These are phyloP conservation scores for Neopelma chrysocephalum DNA, from an alignment of 2,797 vertebrate species.

Conservation along the genomic window DNA sequence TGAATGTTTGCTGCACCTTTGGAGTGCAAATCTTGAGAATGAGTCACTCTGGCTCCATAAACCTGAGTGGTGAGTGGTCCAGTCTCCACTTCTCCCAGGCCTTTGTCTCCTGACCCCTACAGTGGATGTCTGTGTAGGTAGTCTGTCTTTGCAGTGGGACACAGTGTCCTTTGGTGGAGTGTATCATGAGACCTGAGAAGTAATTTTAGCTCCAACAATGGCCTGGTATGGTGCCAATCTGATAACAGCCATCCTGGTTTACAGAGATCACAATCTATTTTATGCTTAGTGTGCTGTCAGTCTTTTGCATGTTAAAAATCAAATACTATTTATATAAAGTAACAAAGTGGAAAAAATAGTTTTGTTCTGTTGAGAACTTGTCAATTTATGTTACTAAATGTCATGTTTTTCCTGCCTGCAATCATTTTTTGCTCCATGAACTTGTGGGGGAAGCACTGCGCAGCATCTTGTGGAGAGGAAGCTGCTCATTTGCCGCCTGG, in stretches of 20 bases:
- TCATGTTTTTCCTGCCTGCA: neutral
- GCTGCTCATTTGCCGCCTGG: neutral
- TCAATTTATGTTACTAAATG: constrained; percentile 34
- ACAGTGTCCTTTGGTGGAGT: neutral
- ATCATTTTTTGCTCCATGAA: neutral
- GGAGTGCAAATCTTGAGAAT: neutral
- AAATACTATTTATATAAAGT: constrained; percentile 6
- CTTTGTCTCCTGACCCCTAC: neutral
- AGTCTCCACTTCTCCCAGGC: neutral
- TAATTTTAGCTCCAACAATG: constrained; percentile 60
- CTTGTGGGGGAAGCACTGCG: neutral
- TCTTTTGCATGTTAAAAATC: constrained; percentile 1
- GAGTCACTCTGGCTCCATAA: neutral
- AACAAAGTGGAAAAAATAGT: constrained; percentile 14
- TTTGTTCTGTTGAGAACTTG: neutral
- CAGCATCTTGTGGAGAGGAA: neutral
- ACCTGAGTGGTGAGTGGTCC: neutral
- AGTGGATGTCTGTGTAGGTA: neutral
- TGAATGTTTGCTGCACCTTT: neutral
- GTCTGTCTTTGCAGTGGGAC: neutral
- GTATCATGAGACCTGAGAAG: neutral
- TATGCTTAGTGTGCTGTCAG: constrained; percentile 3
- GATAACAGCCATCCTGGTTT: constrained; percentile 47
- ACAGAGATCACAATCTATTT: neutral
- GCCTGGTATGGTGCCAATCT: constrained; percentile 30